Base-by-base conservation (phyloP, 2,888 invertebrate species). In the Tetanocera ferruginea region DNA sequence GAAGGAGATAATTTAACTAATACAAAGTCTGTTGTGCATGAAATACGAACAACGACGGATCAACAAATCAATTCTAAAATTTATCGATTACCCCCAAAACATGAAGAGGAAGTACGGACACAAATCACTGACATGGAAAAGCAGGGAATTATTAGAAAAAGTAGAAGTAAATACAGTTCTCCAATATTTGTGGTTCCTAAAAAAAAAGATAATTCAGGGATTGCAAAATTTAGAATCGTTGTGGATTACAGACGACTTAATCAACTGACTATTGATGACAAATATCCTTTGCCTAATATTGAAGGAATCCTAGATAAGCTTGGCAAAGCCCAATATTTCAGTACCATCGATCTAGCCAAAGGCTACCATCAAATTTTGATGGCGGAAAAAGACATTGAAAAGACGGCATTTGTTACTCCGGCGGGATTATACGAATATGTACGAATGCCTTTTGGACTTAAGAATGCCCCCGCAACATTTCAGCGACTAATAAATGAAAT, bases 401-500 rank as follows among this genome's bases (percentile, higher is more conserved):
- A 81, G 75, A 79, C 77, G 4, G 78, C 79, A 4, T 79, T 79
- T 71, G 72, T 79, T 19, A 76, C 78, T 11, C 80, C 76, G 60
- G 11, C 43, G 1, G 75, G 79, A 23, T 25, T 72, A 34, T 79
- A 73, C 49, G 75, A 75, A 64, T 81, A 62, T 66, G 37, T 71
- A 1, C 69, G 72, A 60, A 79, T n/a, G 34, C 69, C 60, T 17
- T n/a, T 87, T 55, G 87, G 86, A 0, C 66, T 87, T 0, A 78
- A 83, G 0, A 87, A 86, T 57, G 86, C 87, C 0, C 85, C 86
- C 0, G 83, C 85, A 0, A 87, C 85, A 0, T 87, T 87, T 60
- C 82, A 83, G 75, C 5, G 81, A 80, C 57, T 28, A 79, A n/a
- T 79, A 79, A 71, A 37, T 9, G 28, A 78, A 11, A 70, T 51